These are phyloP conservation scores for Metridium senile DNA, from an alignment of 92 coral and sea anemone species.

Conservation along the genomic window DNA sequence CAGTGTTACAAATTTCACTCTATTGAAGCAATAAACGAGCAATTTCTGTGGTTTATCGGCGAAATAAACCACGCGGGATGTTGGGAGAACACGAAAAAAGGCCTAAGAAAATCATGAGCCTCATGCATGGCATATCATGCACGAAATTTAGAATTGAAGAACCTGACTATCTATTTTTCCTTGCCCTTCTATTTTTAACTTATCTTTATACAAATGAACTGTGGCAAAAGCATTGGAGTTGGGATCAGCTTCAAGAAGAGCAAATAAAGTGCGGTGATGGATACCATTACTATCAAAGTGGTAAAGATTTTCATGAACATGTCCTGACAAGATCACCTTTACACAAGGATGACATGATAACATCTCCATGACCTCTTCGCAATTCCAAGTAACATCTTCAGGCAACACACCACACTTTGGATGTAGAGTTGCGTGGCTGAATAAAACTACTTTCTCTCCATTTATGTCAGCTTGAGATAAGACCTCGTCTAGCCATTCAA, in stretches of 20 bases:
- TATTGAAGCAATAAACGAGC: too few relatives aligned
- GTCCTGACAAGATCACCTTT: conserved; percentile 70
- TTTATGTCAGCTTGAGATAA: conserved; percentile 48
- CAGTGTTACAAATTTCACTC: too few relatives aligned
- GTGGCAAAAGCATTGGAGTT: conserved; percentile 74
- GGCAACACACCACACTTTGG: conserved; percentile 35
- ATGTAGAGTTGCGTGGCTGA: conserved; percentile 66
- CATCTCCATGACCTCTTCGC: conserved; percentile 56
- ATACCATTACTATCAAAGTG: conserved; percentile 54
- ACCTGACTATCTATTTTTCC: conserved; percentile 50
- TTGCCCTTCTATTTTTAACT: conserved; percentile 62
- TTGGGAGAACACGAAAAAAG: too few relatives aligned
- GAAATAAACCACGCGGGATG: too few relatives aligned
- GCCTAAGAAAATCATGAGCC: too few relatives aligned
- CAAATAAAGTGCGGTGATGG: conserved; percentile 65
- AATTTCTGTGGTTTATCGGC: too few relatives aligned
- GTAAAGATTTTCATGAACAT: conserved; percentile 54
- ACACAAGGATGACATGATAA: conserved; percentile 59
- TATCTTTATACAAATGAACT: conserved; percentile 54
- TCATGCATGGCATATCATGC: not conserved
- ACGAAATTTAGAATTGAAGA: conserved; percentile 32
- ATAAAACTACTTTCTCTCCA: conserved; percentile 61
- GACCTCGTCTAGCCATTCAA: conserved; percentile 62
- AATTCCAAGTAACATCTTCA: conserved; percentile 61
- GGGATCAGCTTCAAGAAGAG: conserved; percentile 66